Base-by-base conservation (phyloP, 2,797 vertebrate genomes). In the Tauraco hartlaubi region DNA sequence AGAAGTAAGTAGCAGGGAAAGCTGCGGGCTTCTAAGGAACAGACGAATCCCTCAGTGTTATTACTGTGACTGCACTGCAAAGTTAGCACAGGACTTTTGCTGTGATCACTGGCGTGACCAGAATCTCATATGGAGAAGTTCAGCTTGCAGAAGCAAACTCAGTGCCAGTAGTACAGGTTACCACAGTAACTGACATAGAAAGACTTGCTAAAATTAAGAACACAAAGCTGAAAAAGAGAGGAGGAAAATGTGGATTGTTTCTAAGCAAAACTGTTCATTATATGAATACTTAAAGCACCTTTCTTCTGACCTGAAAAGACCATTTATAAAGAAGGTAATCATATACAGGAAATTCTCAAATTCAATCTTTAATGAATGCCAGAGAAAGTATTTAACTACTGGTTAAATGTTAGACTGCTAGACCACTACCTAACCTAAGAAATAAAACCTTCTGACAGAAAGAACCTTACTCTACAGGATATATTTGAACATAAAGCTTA, bases 401-500 rank as follows among this genome's bases (percentile, higher is more conserved):
- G 43, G 41, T 80, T 94, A 94, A 94, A 71, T 46, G 46, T 55
- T 49, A 71, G 75, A 58, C 62, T 88, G 43, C 31, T 48, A 75
- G 63, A 80, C 4, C 52, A 58, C 54, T 59, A 21, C 25, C 17
- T 68, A 82, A 37, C 48, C 31, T 54, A 88, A 90, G 87, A 94
- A 91, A 59, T 49, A 85, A 93, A 89, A 82, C 9, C 29, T 95
- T 54, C 80, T 54, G 48, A 92, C 59, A 96, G 68, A 48, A 56
- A 56, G 23, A 93, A 67, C 44, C 37, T 94, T 81, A 85, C 85
- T 92, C n/a, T 73, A 71, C 26, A 94, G 94, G 46, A 71, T 74
- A 81, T 17, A 61, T 83, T 76, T 77, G 55, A 94, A 81, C 78
- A 91, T 79, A 95, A 93, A 94, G 29, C 37, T 90, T 77, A 73